Percentiles rank a stretch among this genome's conserved stretches.
Conservation (phyloP, 2,888 invertebrate genomes). For the Xanthostigma xanthostigma region DNA sequence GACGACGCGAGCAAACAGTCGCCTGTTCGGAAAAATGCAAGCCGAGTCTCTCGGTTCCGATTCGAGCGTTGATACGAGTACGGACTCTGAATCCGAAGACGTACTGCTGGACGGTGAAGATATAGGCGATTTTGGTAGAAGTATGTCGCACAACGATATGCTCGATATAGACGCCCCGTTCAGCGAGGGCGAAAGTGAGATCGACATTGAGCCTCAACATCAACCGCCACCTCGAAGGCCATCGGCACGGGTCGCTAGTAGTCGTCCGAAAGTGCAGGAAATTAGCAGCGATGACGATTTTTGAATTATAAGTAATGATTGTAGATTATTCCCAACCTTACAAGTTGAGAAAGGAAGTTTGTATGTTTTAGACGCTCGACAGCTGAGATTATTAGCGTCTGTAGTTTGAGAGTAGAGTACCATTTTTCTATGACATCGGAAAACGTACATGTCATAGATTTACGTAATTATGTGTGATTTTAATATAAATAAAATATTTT, state of each 20-base stretch:
- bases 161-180: background rate
- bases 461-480: too few species aligned
- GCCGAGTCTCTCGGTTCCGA: slow-evolving; percentile 1
- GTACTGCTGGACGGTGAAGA: slow-evolving; percentile 3
- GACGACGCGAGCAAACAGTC: slow-evolving; percentile 1
- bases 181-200: background rate
- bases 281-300: slow-evolving; percentile 35
- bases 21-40: slow-evolving; percentile 4
- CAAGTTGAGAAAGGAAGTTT: too few species aligned
- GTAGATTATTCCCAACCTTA: too few species aligned
- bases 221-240: slow-evolving; percentile 6
- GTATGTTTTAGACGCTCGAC: too few species aligned
- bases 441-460: too few species aligned
- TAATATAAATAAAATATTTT: too few species aligned
- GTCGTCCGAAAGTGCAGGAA: slow-evolving; percentile 14
- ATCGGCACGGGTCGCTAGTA: slow-evolving; percentile 10
- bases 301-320: slow-evolving; percentile 15
- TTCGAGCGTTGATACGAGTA: slow-evolving; percentile 1
- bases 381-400: too few species aligned
- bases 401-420: too few species aligned
- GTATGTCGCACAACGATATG: background rate
- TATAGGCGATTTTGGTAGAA: slow-evolving; percentile 2
- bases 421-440: too few species aligned
- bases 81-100: slow-evolving; percentile 5
- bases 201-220: background rate